Conservation (phyloP, 2,113 vertebrate species). For the Odontesthes bonariensis region DNA sequence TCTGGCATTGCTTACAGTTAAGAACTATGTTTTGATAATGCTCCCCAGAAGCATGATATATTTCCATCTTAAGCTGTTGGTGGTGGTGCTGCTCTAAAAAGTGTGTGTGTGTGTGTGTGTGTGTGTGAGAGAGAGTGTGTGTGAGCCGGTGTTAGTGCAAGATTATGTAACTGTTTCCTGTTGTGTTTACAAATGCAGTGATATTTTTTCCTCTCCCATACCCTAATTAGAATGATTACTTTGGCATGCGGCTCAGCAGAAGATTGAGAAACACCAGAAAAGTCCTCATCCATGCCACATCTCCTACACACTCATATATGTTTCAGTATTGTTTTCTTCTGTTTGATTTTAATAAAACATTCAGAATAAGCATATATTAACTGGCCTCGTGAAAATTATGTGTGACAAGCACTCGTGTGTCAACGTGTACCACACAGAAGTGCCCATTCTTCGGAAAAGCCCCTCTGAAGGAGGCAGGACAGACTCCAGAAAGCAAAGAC, state of each 20-base stretch:
- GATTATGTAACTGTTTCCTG: conserved; percentile 63
- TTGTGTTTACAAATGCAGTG: conserved; percentile 45
- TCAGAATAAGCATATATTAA: conserved; percentile 60
- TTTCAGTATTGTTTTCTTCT: conserved; percentile 8
- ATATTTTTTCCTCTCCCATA: conserved; percentile 41
- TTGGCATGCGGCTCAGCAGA: conserved; percentile 34
- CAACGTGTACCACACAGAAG: conserved; percentile 21
- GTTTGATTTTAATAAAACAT: conserved; percentile 60
- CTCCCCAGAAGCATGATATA: conserved; percentile 23
- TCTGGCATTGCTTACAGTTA: background rate
- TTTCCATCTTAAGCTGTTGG: conserved; percentile 32
- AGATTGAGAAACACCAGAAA: background rate
- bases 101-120: conserved; percentile 5
- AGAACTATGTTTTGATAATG: too few relatives aligned
- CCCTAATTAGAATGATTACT: conserved; percentile 55
- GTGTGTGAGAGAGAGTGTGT: conserved; percentile 1
- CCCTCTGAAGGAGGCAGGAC: conserved; percentile 21
- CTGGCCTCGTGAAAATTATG: conserved; percentile 29
- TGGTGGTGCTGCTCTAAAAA: conserved; percentile 16
- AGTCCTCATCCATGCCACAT: background rate
- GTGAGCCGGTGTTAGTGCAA: background rate
- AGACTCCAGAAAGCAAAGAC: conserved; percentile 35
- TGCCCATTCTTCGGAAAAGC: conserved; percentile 44
- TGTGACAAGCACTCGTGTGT: conserved; percentile 1
- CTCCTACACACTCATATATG: background rate